Conservation (phyloP, 2,113 vertebrate genomes). For the Takifugu bimaculatus region DNA sequence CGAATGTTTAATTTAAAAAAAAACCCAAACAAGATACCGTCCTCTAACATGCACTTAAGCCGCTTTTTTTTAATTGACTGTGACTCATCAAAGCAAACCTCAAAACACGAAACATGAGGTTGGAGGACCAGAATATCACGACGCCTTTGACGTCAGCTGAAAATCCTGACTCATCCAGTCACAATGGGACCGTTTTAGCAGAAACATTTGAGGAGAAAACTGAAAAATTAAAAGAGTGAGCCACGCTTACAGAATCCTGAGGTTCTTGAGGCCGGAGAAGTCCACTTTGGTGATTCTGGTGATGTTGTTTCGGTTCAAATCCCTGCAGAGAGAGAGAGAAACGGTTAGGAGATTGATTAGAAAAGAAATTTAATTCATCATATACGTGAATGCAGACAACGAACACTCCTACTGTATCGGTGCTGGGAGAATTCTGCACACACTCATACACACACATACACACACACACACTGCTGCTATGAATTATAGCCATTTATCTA, state of each 20-base stretch:
- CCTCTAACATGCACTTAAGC: no score
- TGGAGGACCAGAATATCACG: no score
- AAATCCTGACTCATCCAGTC: no score
- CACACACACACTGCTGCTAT: slow-evolving; percentile 7
- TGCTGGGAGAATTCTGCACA: not conserved
- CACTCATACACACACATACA: slow-evolving; percentile 26
- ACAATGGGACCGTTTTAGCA: no score
- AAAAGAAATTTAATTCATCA: not conserved
- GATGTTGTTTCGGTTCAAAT: slow-evolving; percentile 96
- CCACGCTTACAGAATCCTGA: slow-evolving; percentile 91
- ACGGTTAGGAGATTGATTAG: not conserved
- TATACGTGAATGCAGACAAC: not conserved
- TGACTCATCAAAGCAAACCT: no score
- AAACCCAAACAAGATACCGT: no score
- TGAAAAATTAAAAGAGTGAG: not conserved
- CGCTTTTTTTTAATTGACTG: no score
- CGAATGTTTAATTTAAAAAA: no score
- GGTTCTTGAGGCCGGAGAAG: slow-evolving; percentile 92
- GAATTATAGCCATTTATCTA: slow-evolving; percentile 28
- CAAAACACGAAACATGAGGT: no score
- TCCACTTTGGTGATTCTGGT: slow-evolving; percentile 93
- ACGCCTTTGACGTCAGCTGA: no score
- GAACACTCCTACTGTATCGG: not conserved
- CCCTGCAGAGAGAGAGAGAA: slow-evolving; percentile 72
- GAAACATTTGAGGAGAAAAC: not conserved